A percentile compares a stretch with the other conserved stretches of the same genome.
These are phyloP conservation scores for Embidobia sp. DNA, from an alignment of 2,888 invertebrate genomes.

Conservation along the genomic window DNA sequence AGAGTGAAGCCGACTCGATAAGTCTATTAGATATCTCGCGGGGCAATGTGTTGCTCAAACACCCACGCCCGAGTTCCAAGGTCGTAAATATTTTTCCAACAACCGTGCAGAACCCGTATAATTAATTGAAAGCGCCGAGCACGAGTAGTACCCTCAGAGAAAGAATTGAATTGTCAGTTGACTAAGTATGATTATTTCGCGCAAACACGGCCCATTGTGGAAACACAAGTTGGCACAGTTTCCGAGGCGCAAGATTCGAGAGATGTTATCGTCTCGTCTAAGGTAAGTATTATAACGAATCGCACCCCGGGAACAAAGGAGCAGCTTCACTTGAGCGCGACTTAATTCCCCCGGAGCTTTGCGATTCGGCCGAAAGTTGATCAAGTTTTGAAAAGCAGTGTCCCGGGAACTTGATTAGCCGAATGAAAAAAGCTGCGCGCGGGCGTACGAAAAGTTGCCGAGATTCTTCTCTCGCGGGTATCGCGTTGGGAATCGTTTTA, in stretches of 20 bases:
- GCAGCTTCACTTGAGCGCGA: neutral
- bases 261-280: conserved; percentile 25
- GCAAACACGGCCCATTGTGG: conserved; percentile 9
- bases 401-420: conserved; percentile 24
- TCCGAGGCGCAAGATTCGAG: conserved; percentile 4
- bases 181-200: conserved; percentile 15
- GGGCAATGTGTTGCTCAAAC: conserved; percentile 1
- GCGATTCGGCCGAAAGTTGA: conserved; percentile 10
- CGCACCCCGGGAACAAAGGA: conserved; percentile 22
- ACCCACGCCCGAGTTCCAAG: neutral
- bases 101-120: no score
- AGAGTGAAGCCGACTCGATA: neutral
- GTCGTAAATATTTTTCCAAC: no score
- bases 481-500: conserved; percentile 12
- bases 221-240: conserved; percentile 21
- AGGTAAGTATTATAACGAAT: conserved; percentile 34
- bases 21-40: neutral
- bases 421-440: conserved; percentile 15
- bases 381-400: conserved; percentile 22
- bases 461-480: conserved; percentile 24
- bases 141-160: neutral
- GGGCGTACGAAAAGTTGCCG: neutral
- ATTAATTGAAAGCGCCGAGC: conserved; percentile 4
- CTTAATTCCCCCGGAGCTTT: conserved; percentile 11
- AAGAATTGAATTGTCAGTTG: neutral